Conservation (phyloP, 2,888 invertebrate genomes). For the Andrena minutula region DNA sequence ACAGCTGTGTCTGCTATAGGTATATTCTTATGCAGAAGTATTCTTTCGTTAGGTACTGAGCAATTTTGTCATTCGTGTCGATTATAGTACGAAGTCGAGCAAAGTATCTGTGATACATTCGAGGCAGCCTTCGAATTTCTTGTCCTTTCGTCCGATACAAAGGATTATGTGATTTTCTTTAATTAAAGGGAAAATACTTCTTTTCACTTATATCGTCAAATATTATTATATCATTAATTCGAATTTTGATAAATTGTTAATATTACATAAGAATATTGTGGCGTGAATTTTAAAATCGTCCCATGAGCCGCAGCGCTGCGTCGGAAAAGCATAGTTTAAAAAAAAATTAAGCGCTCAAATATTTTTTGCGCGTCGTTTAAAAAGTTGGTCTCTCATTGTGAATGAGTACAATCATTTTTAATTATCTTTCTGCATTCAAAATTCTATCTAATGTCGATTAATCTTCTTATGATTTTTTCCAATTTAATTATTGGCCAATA, state of each 20-base stretch:
- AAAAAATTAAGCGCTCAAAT: neutral
- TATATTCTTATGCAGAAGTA: constrained; percentile 12
- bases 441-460: neutral
- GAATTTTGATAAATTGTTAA: constrained; percentile 15
- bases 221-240: neutral
- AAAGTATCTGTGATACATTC: constrained; percentile 15
- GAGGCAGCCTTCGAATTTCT: constrained; percentile 3
- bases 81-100: neutral
- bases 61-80: constrained; percentile 15
- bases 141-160: neutral
- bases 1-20: neutral
- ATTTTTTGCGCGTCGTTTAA: neutral
- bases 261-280: constrained; percentile 16
- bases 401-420: neutral
- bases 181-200: neutral
- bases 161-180: neutral
- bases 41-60: constrained; percentile 13
- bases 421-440: neutral
- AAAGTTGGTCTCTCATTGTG: neutral
- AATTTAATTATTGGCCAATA: neutral
- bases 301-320: constrained; percentile 22
- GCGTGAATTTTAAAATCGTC: neutral
- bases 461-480: neutral
- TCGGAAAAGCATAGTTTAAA: constrained; percentile 22
- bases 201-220: neutral